Evolutionary conservation across 2,797 vertebrate species (phyloP), one percentile per base, ranked within the genome.

Genomic region (Danionella dracula): DNA sequence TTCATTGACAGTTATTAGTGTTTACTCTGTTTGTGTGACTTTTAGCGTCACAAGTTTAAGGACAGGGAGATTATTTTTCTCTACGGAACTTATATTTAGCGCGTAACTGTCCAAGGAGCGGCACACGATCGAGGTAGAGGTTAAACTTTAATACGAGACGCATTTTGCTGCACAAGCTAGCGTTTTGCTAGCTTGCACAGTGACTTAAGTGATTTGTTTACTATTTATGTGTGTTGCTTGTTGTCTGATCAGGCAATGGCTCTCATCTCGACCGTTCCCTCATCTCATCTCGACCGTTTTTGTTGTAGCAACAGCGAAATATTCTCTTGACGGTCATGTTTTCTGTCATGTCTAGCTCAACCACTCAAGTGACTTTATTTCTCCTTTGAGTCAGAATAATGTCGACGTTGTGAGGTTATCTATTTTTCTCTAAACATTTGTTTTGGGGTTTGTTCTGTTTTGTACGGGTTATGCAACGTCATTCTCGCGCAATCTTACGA

Each of bases 91-190:
- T n/a, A 56, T 5, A 29, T 8, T 48, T 13, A 29, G 1, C 15
- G 11, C 16, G 2, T 40, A 20, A 4, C 4, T 20, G 10, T 32
- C 41, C 15, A 37, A 3, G 15, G 53, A 55, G 41, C 51, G 38
- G 46, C 51, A 55, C 46, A 29, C 56, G 41, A 46, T 31, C 11
- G 23, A 66, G 63, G 63, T 66, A 66, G 29, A 11, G 13, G 7
- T 45, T 65, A n/a, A 45, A 4, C 20, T 15, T 4, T 3, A 8
- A 13, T 5, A 42, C 4, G 15, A 41, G 31, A 48, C 7, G 23
- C 1, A 49, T 13, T 17, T 9, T 29, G 13, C 4, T 45, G 17
- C 37, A 6, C 17, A 11, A 44, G 13, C 44, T 57, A 57, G 53
- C 53, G 20, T 29, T 20, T 13, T 13, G 63, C 32, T 57, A 57